A percentile compares a stretch with the other conserved stretches of the same genome.
phyloP scores from a whole-genome alignment of 2,113 vertebrate species.

The Protobothrops flavoviridis region DNA sequence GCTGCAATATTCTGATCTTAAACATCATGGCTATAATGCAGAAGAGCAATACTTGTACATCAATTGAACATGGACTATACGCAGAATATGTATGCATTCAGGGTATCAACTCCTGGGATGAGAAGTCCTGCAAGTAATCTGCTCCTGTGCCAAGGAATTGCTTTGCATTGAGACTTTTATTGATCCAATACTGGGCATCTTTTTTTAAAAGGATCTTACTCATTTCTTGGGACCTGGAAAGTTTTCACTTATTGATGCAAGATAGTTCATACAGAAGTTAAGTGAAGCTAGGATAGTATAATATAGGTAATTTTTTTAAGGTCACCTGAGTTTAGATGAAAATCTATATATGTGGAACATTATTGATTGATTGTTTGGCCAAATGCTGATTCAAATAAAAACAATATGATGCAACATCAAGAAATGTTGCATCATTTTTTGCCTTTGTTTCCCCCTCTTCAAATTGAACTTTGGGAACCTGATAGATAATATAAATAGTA shows the following conservation, averaged over 20 bases:
- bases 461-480: neutral
- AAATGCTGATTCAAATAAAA: neutral
- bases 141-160: neutral
- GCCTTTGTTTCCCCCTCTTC: neutral
- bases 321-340: neutral
- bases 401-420: neutral
- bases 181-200: neutral
- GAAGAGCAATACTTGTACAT: neutral
- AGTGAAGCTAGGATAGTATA: neutral
- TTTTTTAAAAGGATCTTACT: neutral
- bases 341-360: neutral
- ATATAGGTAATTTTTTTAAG: neutral
- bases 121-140: neutral
- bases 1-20: neutral
- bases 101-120: neutral
- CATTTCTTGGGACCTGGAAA: neutral
- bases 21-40: neutral
- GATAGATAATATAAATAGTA: neutral
- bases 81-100: neutral
- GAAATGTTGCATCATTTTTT: neutral
- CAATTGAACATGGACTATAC: neutral
- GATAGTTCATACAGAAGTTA: neutral
- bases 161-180: neutral
- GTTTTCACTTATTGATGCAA: neutral
- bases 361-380: neutral